Base-by-base conservation (phyloP, 2,888 invertebrate genomes). In the Leucophora obtusa region DNA sequence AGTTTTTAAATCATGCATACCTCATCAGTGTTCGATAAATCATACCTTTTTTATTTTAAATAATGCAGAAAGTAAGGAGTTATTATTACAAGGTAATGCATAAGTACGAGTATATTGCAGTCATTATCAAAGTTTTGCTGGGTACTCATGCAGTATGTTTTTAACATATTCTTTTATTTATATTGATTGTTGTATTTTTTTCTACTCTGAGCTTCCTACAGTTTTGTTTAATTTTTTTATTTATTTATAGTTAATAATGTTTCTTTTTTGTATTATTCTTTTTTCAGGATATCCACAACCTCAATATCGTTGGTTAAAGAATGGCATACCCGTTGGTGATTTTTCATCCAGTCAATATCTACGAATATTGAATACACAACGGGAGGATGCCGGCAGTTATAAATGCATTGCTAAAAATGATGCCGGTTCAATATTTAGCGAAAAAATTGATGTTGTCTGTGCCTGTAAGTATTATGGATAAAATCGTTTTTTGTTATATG, bases 391-490 rank as follows among this genome's bases (percentile, higher is more conserved):
- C 71, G 98, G 98, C 63, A 94, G 94, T 79, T 98, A 98, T 91
- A 95, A 97, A 89, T 98, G 98, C 91, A 94, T 97, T 84, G 98
- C 97, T 24, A 93, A 94, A 87, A 98, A 98, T 91, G 94, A 95
- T 85, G 96, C 96, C 72, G 98, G 98, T 73, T 95, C 97, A 82
- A 95, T 98, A 89, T 94, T 97, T 90, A 97, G 97, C 90, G 96
- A 97, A 90, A 96, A 96, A 91, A 96, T 96, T 88, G 93, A 95
- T 87, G 94, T 98, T 84, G 93, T 95, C 83, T 97, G 98, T 85
- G 97, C 98, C 79, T 97, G 98, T 98, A 93, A 95, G 97, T 95
- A 86, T 58, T 68, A 7, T 24, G 8, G 18, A 38, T 54, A 2
- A 54, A 60, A 15, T 0, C 18, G 38, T 60, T 60, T 50, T 15